Percentiles rank a stretch among this genome's conserved stretches.
Conservation (phyloP, 2,113 vertebrate genomes). For the Bufo gargarizans region DNA sequence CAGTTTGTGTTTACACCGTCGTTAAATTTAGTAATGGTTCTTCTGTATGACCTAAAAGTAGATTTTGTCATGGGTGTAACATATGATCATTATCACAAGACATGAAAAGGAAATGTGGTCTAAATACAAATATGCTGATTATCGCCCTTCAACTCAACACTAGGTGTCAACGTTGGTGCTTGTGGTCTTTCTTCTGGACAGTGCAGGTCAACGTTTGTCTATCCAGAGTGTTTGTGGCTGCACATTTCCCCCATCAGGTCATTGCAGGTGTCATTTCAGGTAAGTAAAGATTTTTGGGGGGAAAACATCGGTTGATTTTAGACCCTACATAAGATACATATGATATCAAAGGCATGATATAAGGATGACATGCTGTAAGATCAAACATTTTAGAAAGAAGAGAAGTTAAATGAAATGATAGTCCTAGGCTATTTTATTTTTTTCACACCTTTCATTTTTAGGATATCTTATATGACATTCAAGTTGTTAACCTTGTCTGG, state of each 20-base stretch:
- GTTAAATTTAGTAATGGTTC: not conserved
- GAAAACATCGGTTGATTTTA: not conserved
- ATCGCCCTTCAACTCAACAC: not conserved
- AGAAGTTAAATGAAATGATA: too few species aligned
- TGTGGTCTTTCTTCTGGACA: conserved; percentile 86
- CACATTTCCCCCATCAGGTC: conserved; percentile 97
- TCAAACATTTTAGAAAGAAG: too few species aligned
- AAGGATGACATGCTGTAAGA: too few species aligned
- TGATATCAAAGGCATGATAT: not conserved
- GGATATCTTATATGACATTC: not conserved
- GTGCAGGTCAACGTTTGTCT: conserved; percentile 92
- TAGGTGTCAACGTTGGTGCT: conserved; percentile 78
- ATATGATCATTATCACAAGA: not conserved
- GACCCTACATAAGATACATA: not conserved
- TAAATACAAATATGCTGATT: too few species aligned
- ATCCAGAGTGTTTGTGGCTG: conserved; percentile 92
- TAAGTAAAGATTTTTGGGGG: conserved; percentile 64
- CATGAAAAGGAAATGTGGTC: not conserved
- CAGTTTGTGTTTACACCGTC: not conserved
- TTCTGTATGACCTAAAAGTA: not conserved
- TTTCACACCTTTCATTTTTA: too few species aligned
- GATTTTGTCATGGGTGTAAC: not conserved
- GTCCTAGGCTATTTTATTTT: too few species aligned
- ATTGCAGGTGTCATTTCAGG: conserved; percentile 89
- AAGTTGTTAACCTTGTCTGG: not conserved